A percentile compares a stretch with the other conserved stretches of the same genome.
phyloP scores from a whole-genome alignment of 1,140 invertebrate species.

The Trichoplusia ni region DNA sequence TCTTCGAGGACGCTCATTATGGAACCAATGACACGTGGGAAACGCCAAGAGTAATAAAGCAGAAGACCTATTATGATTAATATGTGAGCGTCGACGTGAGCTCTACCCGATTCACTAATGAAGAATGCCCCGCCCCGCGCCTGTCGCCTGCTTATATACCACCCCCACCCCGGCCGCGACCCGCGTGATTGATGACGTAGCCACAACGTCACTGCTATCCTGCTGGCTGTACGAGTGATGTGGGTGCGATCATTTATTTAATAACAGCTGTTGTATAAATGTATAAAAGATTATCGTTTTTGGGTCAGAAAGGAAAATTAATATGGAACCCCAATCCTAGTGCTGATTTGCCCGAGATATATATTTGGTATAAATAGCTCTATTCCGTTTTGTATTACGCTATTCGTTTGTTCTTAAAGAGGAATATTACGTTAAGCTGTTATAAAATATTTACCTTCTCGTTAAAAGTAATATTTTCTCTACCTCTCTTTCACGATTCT shows the following conservation, averaged over 20 bases:
- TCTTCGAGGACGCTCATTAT: constrained; percentile 39
- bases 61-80: constrained; percentile 56
- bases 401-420: too few relatives aligned
- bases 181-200: constrained; percentile 67
- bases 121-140: constrained; percentile 52
- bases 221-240: constrained; percentile 46
- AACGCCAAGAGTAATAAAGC: constrained; percentile 52
- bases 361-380: constrained; percentile 5
- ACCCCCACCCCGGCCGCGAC: constrained; percentile 30
- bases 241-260: constrained; percentile 63
- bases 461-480: background rate
- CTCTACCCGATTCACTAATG: constrained; percentile 54
- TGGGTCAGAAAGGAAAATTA: constrained; percentile 16
- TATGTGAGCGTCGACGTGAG: constrained; percentile 50
- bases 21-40: constrained; percentile 33
- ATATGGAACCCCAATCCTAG: constrained; percentile 5
- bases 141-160: constrained; percentile 46
- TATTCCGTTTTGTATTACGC: too few relatives aligned
- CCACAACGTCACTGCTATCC: constrained; percentile 51
- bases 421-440: background rate
- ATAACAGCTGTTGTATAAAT: constrained; percentile 52
- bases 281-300: constrained; percentile 39
- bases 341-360: background rate
- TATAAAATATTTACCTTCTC: constrained; percentile 8
- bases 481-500: background rate